These are phyloP conservation scores for Campylomormyrus tamandua DNA, from an alignment of 2,113 vertebrate species.

Conservation along the genomic window DNA sequence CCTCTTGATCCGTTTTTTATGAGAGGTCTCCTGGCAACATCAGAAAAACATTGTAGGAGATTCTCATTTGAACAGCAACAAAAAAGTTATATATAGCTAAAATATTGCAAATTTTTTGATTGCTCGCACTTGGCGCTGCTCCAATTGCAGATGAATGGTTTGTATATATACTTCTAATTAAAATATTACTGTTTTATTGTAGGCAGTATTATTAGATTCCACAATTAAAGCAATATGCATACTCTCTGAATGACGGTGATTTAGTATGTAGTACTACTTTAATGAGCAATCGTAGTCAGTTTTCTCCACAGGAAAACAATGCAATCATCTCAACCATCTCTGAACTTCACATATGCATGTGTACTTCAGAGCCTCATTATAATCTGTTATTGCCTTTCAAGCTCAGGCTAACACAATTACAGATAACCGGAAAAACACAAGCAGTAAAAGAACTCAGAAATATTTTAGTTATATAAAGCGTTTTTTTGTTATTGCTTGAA, in stretches of 20 bases:
- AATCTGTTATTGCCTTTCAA: not conserved
- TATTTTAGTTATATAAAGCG: slow-evolving; percentile 3
- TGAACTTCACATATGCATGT: not conserved
- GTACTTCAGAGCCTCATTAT: not conserved
- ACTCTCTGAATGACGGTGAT: not conserved
- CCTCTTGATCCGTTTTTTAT: not conserved
- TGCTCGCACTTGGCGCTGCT: not conserved
- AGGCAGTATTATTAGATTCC: not conserved
- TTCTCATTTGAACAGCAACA: not conserved
- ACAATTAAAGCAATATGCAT: not conserved
- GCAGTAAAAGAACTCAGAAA: not conserved
- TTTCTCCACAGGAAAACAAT: not conserved
- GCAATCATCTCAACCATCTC: not conserved
- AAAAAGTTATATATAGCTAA: not conserved
- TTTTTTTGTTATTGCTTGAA: not conserved
- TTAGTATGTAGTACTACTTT: not conserved
- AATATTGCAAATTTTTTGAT: not conserved
- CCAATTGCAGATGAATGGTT: not conserved
- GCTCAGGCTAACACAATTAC: not conserved
- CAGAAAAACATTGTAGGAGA: not conserved
- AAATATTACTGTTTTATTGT: not conserved
- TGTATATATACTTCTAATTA: not conserved
- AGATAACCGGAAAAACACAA: not conserved
- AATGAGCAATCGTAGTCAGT: not conserved
- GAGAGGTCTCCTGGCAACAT: not conserved